Evolutionary conservation across 2,113 vertebrate species (phyloP).

Genomic region (Shinisaurus crocodilurus): DNA sequence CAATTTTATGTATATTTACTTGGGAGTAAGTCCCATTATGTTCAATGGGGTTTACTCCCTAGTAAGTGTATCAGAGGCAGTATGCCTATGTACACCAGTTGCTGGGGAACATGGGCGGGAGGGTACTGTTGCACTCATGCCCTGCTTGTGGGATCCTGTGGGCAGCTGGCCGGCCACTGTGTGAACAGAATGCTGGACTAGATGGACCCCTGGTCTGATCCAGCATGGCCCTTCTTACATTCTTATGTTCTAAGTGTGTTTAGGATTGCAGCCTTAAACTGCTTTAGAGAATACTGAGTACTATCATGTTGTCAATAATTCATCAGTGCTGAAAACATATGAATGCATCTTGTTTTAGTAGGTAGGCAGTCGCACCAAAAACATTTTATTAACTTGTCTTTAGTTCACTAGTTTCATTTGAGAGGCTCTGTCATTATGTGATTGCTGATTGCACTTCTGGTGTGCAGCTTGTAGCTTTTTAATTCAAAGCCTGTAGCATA

Average conservation of each 20-base stretch:
- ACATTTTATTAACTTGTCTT: slow-evolving; percentile 62
- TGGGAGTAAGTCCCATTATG: too few species aligned
- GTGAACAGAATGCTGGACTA: too few species aligned
- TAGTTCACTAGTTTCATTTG: slow-evolving; percentile 41
- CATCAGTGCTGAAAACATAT: slow-evolving; percentile 60
- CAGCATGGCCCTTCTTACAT: too few species aligned
- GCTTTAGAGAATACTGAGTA: not conserved
- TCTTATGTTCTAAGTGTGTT: too few species aligned
- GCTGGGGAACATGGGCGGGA: too few species aligned
- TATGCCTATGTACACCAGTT: too few species aligned
- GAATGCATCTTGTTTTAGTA: slow-evolving; percentile 52
- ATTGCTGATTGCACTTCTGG: slow-evolving; percentile 41
- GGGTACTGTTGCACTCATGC: too few species aligned
- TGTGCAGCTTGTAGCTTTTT: slow-evolving; percentile 39
- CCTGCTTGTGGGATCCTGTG: too few species aligned
- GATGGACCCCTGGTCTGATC: too few species aligned
- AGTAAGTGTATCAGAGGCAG: too few species aligned
- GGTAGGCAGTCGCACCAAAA: slow-evolving; percentile 54
- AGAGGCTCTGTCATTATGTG: slow-evolving; percentile 39
- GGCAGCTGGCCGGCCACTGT: too few species aligned
- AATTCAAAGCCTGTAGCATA: slow-evolving; percentile 23
- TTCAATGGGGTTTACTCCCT: slow-evolving; percentile 39
- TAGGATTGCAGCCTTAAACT: not conserved
- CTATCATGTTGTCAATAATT: not conserved
- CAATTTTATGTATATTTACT: too few species aligned